Evolutionary conservation across 2,888 invertebrate genomes (phyloP).

Genomic region (Drosophila nigricruria): DNA sequence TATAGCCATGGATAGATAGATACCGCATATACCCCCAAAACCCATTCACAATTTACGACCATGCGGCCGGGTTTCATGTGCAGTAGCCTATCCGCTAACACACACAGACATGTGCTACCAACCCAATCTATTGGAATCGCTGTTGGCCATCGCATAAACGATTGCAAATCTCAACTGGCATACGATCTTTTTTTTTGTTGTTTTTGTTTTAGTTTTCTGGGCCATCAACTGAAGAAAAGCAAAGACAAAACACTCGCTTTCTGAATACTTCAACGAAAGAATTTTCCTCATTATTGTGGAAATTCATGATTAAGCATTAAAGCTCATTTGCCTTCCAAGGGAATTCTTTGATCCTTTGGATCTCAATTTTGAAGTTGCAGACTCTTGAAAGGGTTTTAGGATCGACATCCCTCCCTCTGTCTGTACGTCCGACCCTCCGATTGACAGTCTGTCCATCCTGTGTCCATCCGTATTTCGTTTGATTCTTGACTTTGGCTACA

Average conservation of each 20-base stretch:
- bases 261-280: not conserved
- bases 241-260: not conserved
- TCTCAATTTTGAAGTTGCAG: too few species aligned
- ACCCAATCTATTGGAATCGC: constrained; percentile 10
- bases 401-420: too few species aligned
- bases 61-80: constrained; percentile 39
- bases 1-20: constrained; percentile 27
- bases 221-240: not conserved
- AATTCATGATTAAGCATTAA: not conserved
- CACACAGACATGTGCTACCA: constrained; percentile 8
- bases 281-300: constrained; percentile 8
- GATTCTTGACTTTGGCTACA: not conserved
- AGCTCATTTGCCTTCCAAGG: not conserved
- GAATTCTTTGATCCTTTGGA: not conserved
- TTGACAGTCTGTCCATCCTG: too few species aligned
- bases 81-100: constrained; percentile 28
- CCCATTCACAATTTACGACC: constrained; percentile 50
- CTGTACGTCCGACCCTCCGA: too few species aligned
- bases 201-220: not conserved
- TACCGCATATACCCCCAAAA: constrained; percentile 30
- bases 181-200: not conserved
- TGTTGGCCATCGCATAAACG: constrained; percentile 29
- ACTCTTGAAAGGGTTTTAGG: too few species aligned
- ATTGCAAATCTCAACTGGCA: constrained; percentile 16
- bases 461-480: too few species aligned